Base-by-base conservation (phyloP, 2,888 invertebrate species). In the Urechis unicinctus region DNA sequence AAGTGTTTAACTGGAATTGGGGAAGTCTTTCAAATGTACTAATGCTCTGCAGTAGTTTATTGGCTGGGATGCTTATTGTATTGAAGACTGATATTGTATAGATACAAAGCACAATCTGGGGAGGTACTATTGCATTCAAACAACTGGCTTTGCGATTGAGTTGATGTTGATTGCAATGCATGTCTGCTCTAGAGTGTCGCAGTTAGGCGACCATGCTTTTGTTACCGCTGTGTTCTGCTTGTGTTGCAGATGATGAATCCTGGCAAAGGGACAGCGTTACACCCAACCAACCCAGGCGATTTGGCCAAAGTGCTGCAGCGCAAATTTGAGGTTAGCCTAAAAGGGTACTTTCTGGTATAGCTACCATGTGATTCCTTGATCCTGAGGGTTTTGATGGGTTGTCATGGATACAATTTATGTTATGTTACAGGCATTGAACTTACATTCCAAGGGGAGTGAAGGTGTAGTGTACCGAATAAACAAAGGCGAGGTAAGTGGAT, bases 221-320 rank as follows among this genome's bases (percentile, higher is more conserved):
- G 6, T 45, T 45, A 9, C 21, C 45, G 6, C 22, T 26, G 26
- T 3, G 6, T 5, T 56, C 44, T 56, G 28, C 42, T 26, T 17
- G 21, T 50, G 6, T 49, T 31, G 13, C 51, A 64, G 64, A 48
- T 58, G 6, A 53, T 57, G 22, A 66, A 58, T 44, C 45, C 52
- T 5, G 50, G 59, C 25, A 53, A 60, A 24, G 62, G 61, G 6
- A 61, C 53, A 29, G 31, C 26, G 43, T 61, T 69, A 4, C 36
- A 66, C 9, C 69, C 68, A 13, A 17, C 28, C 21, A 59, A 62
- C 42, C 50, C 55, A 3, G 54, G 30, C 3, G 54, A 60, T 21
- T 49, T 58, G 29, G 64, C 62, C 3, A 36, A 31, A 22, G 65
- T 68, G 22, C 56, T 63, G 13, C 68, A 68, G 54, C 57, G 60